A percentile compares a stretch with the other conserved stretches of the same genome.
Conservation (phyloP, 2,888 invertebrate species). For the Chrysolina americana region DNA sequence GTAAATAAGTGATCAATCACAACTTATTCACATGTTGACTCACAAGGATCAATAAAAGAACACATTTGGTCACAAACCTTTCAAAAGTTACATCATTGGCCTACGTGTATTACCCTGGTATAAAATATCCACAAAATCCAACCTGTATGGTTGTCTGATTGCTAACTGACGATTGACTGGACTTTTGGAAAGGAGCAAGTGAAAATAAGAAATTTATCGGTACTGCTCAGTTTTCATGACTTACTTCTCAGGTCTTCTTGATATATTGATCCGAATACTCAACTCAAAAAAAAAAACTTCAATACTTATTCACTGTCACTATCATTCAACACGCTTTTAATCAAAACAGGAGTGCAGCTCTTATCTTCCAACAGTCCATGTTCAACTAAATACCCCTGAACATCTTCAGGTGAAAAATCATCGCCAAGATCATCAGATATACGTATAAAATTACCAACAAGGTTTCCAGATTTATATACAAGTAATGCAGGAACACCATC, state of each 20-base stretch:
- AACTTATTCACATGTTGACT: background rate
- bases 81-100: background rate
- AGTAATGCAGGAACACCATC: conserved; percentile 93
- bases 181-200: too few species aligned
- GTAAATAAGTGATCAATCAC: background rate
- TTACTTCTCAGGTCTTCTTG: background rate
- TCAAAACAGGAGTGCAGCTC: conserved; percentile 72
- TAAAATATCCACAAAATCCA: too few species aligned
- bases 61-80: background rate
- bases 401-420: conserved; percentile 91
- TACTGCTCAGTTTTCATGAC: background rate
- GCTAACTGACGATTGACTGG: too few species aligned
- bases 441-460: conserved; percentile 94
- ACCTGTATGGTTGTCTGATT: too few species aligned
- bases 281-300: background rate
- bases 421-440: conserved; percentile 89
- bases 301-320: conserved; percentile 50
- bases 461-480: conserved; percentile 90
- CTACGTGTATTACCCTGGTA: too few species aligned
- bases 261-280: background rate
- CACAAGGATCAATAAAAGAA: background rate
- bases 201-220: too few species aligned
- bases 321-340: conserved; percentile 65
- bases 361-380: conserved; percentile 86
- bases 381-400: conserved; percentile 91